Conservation (phyloP, 2,888 invertebrate genomes). For the Tubulanus polymorphus region DNA sequence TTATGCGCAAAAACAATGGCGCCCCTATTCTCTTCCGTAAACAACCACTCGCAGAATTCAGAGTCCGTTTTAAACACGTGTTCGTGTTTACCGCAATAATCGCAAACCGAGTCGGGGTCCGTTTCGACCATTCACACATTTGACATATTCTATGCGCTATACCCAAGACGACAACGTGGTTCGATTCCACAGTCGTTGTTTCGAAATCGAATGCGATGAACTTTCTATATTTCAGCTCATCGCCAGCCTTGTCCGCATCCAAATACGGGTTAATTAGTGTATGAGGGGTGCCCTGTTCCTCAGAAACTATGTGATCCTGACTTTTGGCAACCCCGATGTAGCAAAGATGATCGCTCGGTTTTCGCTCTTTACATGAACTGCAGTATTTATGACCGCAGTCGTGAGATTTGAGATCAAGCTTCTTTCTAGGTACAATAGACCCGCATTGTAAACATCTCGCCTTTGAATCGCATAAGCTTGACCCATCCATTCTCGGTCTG, state of each 20-base stretch:
- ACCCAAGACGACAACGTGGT: not conserved
- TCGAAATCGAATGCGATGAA: not conserved
- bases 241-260: too few species aligned
- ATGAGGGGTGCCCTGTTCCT: too few species aligned
- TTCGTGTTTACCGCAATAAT: not conserved
- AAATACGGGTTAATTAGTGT: too few species aligned
- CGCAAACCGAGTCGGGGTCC: not conserved
- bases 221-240: not conserved
- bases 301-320: too few species aligned
- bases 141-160: not conserved
- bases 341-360: not conserved
- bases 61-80: too few species aligned
- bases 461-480: not conserved
- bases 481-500: not conserved
- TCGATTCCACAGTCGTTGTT: not conserved
- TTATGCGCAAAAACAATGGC: not conserved
- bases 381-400: not conserved
- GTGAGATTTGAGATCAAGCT: not conserved
- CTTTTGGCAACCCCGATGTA: too few species aligned
- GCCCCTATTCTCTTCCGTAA: not conserved
- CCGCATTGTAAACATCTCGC: not conserved
- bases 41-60: slow-evolving; percentile 1
- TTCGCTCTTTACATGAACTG: not conserved
- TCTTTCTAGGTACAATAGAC: too few species aligned
- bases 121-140: not conserved